These are phyloP conservation scores for Pollachius pollachius DNA, from an alignment of 2,113 vertebrate genomes.

Conservation along the genomic window DNA sequence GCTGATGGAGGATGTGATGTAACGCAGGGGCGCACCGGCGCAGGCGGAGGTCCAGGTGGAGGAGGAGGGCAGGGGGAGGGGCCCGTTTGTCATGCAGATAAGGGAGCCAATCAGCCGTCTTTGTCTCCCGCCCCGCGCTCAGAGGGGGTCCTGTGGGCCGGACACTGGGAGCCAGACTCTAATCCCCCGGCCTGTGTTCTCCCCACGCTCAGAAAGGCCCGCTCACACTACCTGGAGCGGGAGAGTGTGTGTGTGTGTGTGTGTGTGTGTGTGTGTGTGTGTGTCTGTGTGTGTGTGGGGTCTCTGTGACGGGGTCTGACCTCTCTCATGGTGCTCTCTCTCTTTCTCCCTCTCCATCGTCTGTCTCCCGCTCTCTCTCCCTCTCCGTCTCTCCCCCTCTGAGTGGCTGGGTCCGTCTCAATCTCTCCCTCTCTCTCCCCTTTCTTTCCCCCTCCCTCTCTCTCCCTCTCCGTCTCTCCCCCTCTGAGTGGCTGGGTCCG, in stretches of 20 bases:
- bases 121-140: constrained; percentile 53
- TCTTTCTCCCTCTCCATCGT: constrained; percentile 3
- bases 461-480: background rate
- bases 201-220: constrained; percentile 52
- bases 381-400: background rate
- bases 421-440: background rate
- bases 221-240: constrained; percentile 57
- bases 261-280: constrained; percentile 24
- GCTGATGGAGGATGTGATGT: constrained; percentile 60
- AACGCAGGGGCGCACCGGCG: constrained; percentile 21
- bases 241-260: constrained; percentile 28
- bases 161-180: constrained; percentile 63
- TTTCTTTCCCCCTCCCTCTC: too few species aligned
- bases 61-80: constrained; percentile 29
- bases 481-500: too few species aligned
- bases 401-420: too few species aligned
- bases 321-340: constrained; percentile 62
- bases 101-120: constrained; percentile 69
- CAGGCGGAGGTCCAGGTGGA: constrained; percentile 67
- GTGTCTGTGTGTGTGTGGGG: background rate
- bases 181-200: constrained; percentile 62
- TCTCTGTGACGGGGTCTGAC: constrained; percentile 66
- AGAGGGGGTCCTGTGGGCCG: constrained; percentile 61
- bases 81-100: constrained; percentile 75
- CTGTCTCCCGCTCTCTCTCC: constrained; percentile 12